Evolutionary conservation across 1,140 invertebrate genomes (phyloP).

Genomic region (Galleria mellonella): DNA sequence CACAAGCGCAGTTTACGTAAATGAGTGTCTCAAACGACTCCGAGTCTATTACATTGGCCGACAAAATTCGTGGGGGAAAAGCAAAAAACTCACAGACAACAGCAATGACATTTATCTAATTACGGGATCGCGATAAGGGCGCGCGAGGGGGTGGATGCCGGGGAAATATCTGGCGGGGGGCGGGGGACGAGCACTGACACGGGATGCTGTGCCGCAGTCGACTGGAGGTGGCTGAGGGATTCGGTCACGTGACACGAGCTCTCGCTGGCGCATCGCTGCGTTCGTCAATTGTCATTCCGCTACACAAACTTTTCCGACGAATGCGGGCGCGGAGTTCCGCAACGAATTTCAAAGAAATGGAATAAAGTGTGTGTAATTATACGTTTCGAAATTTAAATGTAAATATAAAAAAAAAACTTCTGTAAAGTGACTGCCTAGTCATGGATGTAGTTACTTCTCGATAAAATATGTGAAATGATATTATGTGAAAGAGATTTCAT

Average conservation of each 20-base stretch:
- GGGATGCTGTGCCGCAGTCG: conserved; percentile 46
- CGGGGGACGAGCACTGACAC: conserved; percentile 8
- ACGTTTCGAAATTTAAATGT: neutral
- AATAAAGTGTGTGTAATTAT: no score
- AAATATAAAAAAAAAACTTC: no score
- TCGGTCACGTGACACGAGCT: no score
- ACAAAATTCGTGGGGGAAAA: conserved; percentile 29
- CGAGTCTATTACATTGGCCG: conserved; percentile 34
- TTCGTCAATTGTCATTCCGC: neutral
- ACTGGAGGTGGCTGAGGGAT: conserved; percentile 8
- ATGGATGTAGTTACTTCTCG: conserved; percentile 5
- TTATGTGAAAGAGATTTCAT: conserved; percentile 36
- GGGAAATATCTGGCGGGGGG: conserved; percentile 13
- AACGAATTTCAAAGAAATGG: neutral
- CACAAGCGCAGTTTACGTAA: conserved; percentile 27
- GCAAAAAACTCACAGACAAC: conserved; percentile 44
- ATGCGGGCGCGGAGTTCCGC: neutral
- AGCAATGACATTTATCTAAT: conserved; percentile 70
- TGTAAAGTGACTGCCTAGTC: neutral
- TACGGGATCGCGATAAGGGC: conserved; percentile 63
- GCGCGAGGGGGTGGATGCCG: conserved; percentile 19
- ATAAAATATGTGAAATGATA: conserved; percentile 6
- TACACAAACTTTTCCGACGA: conserved; percentile 1
- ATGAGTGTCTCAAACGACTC: conserved; percentile 24
- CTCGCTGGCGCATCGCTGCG: neutral